These are phyloP conservation scores for Psococerastis gibbosa DNA, from an alignment of 2,888 invertebrate species.

Conservation along the genomic window DNA sequence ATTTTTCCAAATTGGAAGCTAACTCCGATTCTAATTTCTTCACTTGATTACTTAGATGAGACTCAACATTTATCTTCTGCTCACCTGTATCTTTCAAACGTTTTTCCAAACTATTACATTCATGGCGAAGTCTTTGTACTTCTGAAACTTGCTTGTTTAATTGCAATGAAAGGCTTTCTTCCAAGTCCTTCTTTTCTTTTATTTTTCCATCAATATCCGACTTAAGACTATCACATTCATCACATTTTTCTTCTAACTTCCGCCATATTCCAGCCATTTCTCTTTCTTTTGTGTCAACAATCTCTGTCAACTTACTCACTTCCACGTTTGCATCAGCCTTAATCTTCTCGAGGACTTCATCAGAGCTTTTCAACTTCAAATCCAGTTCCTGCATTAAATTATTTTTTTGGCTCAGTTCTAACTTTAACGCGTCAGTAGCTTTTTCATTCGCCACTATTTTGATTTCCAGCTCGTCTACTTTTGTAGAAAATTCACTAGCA, in stretches of 20 bases:
- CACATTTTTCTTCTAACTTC: no score
- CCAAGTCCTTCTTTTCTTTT: background rate
- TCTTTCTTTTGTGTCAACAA: no score
- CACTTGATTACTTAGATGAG: background rate
- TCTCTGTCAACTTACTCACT: constrained; percentile 2
- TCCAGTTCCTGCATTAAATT: background rate
- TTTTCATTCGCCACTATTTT: no score
- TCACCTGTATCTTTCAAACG: background rate
- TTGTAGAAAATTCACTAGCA: no score
- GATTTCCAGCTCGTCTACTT: no score
- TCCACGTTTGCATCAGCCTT: constrained; percentile 10
- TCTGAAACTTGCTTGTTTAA: constrained; percentile 10
- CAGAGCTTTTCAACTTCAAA: constrained; percentile 10
- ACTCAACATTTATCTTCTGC: constrained; percentile 6
- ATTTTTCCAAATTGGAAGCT: no score
- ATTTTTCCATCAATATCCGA: background rate
- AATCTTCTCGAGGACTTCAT: constrained; percentile 13
- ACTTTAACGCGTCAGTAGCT: constrained; percentile 6
- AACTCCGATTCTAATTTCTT: constrained; percentile 10
- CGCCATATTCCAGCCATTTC: no score
- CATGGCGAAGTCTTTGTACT: no score
- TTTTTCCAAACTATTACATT: constrained; percentile 11
- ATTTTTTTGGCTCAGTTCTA: constrained; percentile 10
- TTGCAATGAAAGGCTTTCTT: background rate
- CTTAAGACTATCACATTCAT: no score